Evolutionary conservation across 2,113 vertebrate species (phyloP).

Genomic region (Lepus timidus): DNA sequence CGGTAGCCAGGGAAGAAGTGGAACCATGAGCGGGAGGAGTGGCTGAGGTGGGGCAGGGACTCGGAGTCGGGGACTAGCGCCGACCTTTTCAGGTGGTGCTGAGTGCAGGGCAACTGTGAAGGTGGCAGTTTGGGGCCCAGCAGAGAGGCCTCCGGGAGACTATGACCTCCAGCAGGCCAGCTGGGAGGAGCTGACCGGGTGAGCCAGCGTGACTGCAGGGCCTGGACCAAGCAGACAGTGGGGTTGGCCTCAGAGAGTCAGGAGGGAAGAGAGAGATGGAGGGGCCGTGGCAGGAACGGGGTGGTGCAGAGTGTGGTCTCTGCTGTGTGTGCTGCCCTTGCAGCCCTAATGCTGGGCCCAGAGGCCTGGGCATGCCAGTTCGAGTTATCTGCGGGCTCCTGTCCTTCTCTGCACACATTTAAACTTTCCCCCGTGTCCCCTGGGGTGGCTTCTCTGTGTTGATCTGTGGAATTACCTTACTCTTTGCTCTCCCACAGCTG

Average conservation of each 20-base stretch:
- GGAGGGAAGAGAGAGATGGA: not conserved
- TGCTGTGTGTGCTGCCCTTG: too few species aligned
- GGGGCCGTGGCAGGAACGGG: not conserved
- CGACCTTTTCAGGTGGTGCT: not conserved
- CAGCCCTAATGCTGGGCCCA: not conserved
- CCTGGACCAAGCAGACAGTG: not conserved
- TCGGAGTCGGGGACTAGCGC: not conserved
- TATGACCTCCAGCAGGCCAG: fast-evolving
- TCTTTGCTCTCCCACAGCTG: not conserved
- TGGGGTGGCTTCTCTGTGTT: not conserved
- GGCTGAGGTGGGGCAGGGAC: not conserved
- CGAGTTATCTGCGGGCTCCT: not conserved
- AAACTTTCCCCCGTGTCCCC: not conserved
- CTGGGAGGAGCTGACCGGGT: not conserved
- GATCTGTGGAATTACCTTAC: not conserved
- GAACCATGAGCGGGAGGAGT: not conserved
- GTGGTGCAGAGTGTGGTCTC: not conserved
- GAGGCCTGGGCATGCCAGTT: not conserved
- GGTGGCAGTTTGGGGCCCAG: not conserved
- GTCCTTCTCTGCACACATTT: not conserved
- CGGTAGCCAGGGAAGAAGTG: too few species aligned
- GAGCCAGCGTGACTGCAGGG: not conserved
- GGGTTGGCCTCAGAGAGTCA: not conserved
- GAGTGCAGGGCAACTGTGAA: not conserved
- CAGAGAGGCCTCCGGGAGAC: not conserved